Conservation (phyloP, 1,140 invertebrate genomes). For the Neotoxoptera formosana region DNA sequence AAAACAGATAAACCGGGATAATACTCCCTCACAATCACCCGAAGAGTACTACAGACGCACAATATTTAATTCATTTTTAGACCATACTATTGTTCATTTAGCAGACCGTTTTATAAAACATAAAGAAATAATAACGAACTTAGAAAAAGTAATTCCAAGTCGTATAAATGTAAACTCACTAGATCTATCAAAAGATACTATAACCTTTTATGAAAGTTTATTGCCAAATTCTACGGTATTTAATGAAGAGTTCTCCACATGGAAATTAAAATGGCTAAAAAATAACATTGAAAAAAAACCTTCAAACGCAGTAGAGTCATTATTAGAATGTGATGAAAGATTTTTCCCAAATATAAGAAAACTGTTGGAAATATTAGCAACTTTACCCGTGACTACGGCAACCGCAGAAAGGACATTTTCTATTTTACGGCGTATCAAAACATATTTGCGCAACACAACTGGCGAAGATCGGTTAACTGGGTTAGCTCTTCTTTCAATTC, state of each 20-base stretch:
- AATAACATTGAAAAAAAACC: not conserved
- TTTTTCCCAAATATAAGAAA: not conserved
- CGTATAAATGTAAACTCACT: not conserved
- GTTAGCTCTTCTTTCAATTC: not conserved
- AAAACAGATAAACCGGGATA: not conserved
- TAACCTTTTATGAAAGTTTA: not conserved
- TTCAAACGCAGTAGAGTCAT: not conserved
- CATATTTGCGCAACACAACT: not conserved
- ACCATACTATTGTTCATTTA: not conserved
- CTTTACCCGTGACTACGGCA: not conserved
- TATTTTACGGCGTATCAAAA: not conserved
- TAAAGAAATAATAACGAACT: not conserved
- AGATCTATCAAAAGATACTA: not conserved
- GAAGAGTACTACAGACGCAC: not conserved
- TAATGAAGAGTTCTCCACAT: not conserved
- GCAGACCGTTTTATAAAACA: not conserved
- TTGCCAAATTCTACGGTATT: not conserved
- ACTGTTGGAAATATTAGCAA: not conserved
- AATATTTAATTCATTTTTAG: not conserved
- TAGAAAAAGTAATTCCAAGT: conserved; percentile 13
- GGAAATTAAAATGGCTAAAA: not conserved
- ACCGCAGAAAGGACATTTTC: not conserved
- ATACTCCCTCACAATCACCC: not conserved
- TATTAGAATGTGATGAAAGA: not conserved
- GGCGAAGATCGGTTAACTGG: not conserved